A percentile compares a stretch with the other conserved stretches of the same genome.
These are phyloP conservation scores for Sminthopsis crassicaudata DNA, from an alignment of 2,113 vertebrate species.

Conservation along the genomic window DNA sequence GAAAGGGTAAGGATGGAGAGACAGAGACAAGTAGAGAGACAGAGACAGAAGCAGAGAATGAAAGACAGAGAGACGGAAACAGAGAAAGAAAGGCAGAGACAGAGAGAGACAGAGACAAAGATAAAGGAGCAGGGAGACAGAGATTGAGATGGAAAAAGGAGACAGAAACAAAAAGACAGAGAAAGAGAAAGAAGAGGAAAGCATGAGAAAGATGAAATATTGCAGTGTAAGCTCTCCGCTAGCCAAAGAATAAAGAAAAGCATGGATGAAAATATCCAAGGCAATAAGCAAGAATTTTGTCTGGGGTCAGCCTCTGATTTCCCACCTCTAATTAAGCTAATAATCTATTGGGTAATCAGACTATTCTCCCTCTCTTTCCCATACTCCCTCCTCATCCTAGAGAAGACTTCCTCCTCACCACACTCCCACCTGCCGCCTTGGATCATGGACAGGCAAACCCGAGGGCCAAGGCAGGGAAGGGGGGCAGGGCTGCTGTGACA, in stretches of 20 bases:
- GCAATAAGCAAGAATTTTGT: not conserved
- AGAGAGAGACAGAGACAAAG: too few species aligned
- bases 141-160: too few species aligned
- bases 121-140: not conserved
- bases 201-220: not conserved
- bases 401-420: too few species aligned
- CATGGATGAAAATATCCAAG: not conserved
- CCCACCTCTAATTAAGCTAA: not conserved
- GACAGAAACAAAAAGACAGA: too few species aligned
- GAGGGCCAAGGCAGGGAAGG: not conserved
- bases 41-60: not conserved
- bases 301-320: not conserved
- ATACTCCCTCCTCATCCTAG: not conserved
- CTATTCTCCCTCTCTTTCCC: not conserved
- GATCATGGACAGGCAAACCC: not conserved
- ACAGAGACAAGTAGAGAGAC: not conserved
- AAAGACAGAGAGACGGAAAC: too few species aligned
- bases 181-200: not conserved
- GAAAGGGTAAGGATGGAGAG: not conserved
- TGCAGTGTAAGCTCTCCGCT: not conserved
- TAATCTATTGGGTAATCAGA: not conserved
- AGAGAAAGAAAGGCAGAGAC: too few species aligned
- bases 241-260: not conserved
- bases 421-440: not conserved
- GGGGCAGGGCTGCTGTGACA: not conserved